Conservation (phyloP, 2,888 invertebrate species). For the Alloscopus bannaensis region DNA sequence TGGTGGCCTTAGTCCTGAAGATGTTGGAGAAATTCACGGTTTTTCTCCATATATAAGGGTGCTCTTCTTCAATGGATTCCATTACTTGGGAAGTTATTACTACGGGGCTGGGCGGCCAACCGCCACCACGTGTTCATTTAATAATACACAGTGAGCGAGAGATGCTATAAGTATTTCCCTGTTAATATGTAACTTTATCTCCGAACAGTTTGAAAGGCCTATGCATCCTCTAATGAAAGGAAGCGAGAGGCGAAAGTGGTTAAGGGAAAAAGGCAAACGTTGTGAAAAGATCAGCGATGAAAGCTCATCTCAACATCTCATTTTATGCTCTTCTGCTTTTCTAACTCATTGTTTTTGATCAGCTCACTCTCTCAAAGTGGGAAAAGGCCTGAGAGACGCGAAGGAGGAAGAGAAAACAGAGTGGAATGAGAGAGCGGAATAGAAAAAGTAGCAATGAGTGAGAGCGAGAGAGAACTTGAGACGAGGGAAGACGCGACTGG, state of each 20-base stretch:
- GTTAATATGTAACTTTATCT: constrained; percentile 45
- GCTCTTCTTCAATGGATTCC: constrained; percentile 46
- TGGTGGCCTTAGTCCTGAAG: too few species aligned
- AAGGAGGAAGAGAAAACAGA: constrained; percentile 1
- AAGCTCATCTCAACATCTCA: constrained; percentile 63
- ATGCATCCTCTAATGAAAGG: constrained; percentile 18
- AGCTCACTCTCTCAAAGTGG: constrained; percentile 10
- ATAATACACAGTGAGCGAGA: constrained; percentile 39
- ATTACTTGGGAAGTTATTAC: constrained; percentile 49
- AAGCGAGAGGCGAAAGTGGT: neutral
- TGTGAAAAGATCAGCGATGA: constrained; percentile 56
- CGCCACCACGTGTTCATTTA: constrained; percentile 59
- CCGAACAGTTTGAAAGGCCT: neutral
- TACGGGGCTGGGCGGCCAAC: constrained; percentile 54
- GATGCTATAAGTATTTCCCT: neutral
- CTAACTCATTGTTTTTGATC: constrained; percentile 62
- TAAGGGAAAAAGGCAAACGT: constrained; percentile 26
- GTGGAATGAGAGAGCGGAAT: constrained; percentile 8
- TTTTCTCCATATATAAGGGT: too few species aligned
- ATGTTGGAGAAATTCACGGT: too few species aligned
- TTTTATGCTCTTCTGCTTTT: constrained; percentile 61
- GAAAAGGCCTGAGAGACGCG: neutral
- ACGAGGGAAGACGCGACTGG: constrained; percentile 5
- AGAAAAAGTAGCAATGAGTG: too few species aligned
- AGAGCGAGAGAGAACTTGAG: constrained; percentile 30